Evolutionary conservation across 2,113 vertebrate genomes (phyloP), one percentile per base, ranked within the genome.

Genomic region (Pteronura brasiliensis): DNA sequence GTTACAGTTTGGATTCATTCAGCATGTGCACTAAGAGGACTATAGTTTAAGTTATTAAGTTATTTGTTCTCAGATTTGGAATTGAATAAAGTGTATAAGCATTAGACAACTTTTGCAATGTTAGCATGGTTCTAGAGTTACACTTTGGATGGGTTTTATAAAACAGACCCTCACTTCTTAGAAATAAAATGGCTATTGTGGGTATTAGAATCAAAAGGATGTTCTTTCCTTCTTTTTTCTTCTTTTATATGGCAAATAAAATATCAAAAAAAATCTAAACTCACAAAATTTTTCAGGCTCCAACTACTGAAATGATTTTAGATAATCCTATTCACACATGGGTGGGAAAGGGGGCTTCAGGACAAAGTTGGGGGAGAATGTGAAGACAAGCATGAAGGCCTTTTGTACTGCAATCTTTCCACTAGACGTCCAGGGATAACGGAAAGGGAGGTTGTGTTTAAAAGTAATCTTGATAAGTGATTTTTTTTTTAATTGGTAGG

Each of bases 301-400:
- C 31, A 67, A 85, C 57, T 55, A 42, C 67, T 69, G 17, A 65
- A 80, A 25, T 8, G 13, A 76, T 59, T 94, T 76, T 84, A 95
- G 42, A 94, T 21, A 96, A 36, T 76, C 63, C 31, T 88, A 39
- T 85, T 95, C 84, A 71, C 20, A 76, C 42, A 61, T 1, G 3
- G 1, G 47, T 25, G 4, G 61, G 18, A 23, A 31, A 3, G 6
- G 29, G 1, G 17, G 2, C 17, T 44, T 95, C 36, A n/a, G 34
- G 80, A 80, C 55, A 20, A 88, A 42, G 25, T 31, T 44, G 44
- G 39, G 18, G 4, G 11, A 21, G 69, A 94, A 88, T 52, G 25
- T 88, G 90, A 88, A 96, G 49, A 81, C 49, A 95, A 94, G 44
- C 80, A 71, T 59, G 84, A 96, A 96, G 42, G 12, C 7, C 9